These are phyloP conservation scores for Vireo altiloquus DNA, from an alignment of 2,113 vertebrate genomes.

Conservation along the genomic window DNA sequence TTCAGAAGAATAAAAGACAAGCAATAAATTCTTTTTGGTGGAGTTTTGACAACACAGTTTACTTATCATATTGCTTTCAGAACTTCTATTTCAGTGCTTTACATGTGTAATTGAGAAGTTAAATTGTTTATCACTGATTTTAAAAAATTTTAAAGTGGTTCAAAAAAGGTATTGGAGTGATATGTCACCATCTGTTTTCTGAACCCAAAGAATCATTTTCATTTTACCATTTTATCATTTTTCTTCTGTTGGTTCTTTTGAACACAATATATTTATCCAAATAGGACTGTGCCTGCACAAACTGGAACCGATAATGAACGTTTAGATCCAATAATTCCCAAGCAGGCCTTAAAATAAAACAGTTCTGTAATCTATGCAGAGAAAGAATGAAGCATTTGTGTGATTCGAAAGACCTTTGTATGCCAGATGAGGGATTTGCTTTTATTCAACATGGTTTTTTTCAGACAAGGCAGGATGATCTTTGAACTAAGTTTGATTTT, in stretches of 20 bases:
- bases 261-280: slow-evolving; percentile 48
- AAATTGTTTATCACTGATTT: background rate
- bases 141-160: background rate
- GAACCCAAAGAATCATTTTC: background rate
- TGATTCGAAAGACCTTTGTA: slow-evolving; percentile 16
- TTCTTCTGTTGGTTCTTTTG: slow-evolving; percentile 29
- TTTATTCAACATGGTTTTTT: background rate
- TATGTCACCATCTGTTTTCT: background rate
- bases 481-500: background rate
- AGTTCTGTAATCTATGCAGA: slow-evolving; percentile 24
- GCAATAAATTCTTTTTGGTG: slow-evolving; percentile 11
- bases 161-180: background rate
- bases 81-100: background rate
- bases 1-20: slow-evolving; percentile 39
- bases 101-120: background rate
- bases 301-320: slow-evolving; percentile 24
- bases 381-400: slow-evolving; percentile 27
- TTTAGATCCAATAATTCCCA: slow-evolving; percentile 49
- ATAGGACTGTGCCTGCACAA: slow-evolving; percentile 39
- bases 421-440: slow-evolving; percentile 2
- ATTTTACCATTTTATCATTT: slow-evolving; percentile 39
- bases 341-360: slow-evolving; percentile 61
- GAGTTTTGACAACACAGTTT: slow-evolving; percentile 16
- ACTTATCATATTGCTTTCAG: background rate
- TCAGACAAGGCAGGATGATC: background rate